phyloP scores from a whole-genome alignment of 2,797 vertebrate genomes.

The Brachyalestes nurse region DNA sequence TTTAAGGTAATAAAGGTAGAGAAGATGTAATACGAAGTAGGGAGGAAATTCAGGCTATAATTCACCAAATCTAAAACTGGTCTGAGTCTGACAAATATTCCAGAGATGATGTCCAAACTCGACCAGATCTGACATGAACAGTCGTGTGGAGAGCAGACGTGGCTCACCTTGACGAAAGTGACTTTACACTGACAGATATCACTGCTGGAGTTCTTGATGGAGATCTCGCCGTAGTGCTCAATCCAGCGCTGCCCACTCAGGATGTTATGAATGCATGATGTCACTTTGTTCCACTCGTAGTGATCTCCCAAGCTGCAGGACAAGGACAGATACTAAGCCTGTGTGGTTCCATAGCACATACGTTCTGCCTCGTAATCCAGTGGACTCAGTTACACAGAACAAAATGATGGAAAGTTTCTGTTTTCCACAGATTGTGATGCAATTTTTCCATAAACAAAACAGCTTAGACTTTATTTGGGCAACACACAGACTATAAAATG shows the following conservation, averaged over 20 bases:
- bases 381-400: neutral
- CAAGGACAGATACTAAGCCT: neutral
- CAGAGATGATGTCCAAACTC: neutral
- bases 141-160: too few species aligned
- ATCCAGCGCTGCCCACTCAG: slow-evolving; percentile 97
- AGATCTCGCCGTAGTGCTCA: slow-evolving; percentile 98
- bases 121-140: neutral
- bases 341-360: too few species aligned
- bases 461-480: neutral
- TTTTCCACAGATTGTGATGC: neutral
- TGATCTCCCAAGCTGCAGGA: slow-evolving; percentile 87
- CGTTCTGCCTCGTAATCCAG: neutral
- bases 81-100: neutral
- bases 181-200: slow-evolving; percentile 92
- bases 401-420: neutral
- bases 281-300: slow-evolving; percentile 98
- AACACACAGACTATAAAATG: neutral
- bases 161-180: slow-evolving; percentile 92
- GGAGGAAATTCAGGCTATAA: neutral
- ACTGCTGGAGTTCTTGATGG: slow-evolving; percentile 88
- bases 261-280: slow-evolving; percentile 98
- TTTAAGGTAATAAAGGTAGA: neutral
- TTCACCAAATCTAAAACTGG: neutral
- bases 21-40: neutral
- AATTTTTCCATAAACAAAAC: neutral